phyloP scores from a whole-genome alignment of 1,140 invertebrate genomes.

The Calliphora vicina region DNA sequence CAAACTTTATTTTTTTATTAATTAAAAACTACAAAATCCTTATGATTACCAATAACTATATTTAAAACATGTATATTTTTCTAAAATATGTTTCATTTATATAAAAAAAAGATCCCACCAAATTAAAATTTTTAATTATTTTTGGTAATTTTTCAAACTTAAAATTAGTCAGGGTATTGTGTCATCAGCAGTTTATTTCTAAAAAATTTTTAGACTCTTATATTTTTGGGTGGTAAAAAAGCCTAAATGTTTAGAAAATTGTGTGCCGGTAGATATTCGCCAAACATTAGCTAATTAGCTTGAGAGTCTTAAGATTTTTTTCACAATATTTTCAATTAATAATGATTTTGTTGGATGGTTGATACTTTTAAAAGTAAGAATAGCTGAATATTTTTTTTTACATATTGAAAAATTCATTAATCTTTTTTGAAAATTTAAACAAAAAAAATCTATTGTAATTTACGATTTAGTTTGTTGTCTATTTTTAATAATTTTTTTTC shows the following conservation, averaged over 20 bases:
- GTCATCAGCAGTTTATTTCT: neutral
- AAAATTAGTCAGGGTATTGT: neutral
- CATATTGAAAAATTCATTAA: neutral
- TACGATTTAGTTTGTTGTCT: neutral
- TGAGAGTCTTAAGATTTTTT: neutral
- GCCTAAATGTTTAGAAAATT: neutral
- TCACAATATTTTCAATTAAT: neutral
- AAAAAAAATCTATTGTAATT: neutral
- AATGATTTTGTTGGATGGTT: neutral
- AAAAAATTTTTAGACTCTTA: no score
- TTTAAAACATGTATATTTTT: no score
- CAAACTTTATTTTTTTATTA: no score
- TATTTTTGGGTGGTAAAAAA: neutral
- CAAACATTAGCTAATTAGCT: neutral
- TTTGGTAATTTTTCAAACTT: neutral
- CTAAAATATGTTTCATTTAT: no score
- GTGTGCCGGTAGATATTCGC: neutral
- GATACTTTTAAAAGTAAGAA: neutral
- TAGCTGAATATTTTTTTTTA: no score
- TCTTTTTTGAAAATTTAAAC: no score
- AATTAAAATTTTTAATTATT: neutral
- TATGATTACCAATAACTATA: no score
- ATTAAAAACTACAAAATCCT: no score
- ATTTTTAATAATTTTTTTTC: no score
- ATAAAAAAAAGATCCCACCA: no score